A percentile compares a stretch with the other conserved stretches of the same genome.
phyloP scores from a whole-genome alignment of 2,888 invertebrate species.

The Eristalis intricaria region DNA sequence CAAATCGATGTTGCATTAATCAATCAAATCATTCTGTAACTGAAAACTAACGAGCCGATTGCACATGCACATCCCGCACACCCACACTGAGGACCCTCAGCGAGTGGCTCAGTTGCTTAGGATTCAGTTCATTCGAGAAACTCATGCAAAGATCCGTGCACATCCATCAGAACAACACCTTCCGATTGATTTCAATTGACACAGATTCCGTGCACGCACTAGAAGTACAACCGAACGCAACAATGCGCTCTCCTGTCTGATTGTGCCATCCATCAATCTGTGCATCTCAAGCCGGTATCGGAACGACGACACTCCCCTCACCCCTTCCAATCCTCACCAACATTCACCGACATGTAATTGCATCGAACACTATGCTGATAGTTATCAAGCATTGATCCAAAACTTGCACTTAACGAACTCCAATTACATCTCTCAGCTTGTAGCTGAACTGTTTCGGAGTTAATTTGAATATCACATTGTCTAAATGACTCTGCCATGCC shows the following conservation, averaged over 20 bases:
- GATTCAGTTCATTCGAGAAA: not conserved
- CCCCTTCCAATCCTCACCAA: not conserved
- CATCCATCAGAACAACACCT: not conserved
- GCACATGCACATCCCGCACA: not conserved
- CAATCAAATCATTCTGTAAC: not conserved
- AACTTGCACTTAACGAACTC: constrained; percentile 61
- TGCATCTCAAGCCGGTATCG: not conserved
- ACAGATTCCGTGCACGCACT: not conserved
- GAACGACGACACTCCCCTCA: not conserved
- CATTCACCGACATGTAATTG: constrained; percentile 37
- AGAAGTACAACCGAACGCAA: not conserved
- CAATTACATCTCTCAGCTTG: constrained; percentile 53
- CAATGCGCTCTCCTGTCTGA: not conserved
- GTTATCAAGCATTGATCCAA: constrained; percentile 55
- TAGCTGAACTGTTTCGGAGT: constrained; percentile 44
- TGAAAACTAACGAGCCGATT: not conserved
- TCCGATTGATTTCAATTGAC: not conserved
- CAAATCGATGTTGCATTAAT: not conserved
- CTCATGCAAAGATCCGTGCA: not conserved
- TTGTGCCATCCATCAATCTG: not conserved
- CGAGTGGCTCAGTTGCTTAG: not conserved
- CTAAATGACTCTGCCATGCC: constrained; percentile 25
- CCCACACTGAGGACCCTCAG: not conserved
- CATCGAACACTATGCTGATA: constrained; percentile 31
- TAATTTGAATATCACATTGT: constrained; percentile 68